phyloP scores from a whole-genome alignment of 2,113 vertebrate species.

The Apus apus region DNA sequence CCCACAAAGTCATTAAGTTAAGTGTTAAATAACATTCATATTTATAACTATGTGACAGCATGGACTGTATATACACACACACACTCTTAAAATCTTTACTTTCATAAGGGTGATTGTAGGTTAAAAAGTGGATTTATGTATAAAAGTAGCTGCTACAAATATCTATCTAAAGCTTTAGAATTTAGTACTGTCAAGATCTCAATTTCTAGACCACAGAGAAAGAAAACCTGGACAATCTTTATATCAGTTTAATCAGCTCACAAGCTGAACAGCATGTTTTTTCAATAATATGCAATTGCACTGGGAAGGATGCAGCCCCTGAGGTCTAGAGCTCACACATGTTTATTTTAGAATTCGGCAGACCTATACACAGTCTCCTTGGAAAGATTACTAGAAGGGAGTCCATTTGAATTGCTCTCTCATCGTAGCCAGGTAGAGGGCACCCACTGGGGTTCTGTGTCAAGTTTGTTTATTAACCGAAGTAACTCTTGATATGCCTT shows the following conservation, averaged over 20 bases:
- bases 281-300: not conserved
- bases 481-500: constrained; percentile 90
- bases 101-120: constrained; percentile 46
- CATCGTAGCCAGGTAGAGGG: constrained; percentile 92
- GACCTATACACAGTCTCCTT: constrained; percentile 1
- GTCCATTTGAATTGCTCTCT: constrained; percentile 34
- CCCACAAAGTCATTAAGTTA: constrained; percentile 72
- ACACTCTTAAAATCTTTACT: constrained; percentile 29
- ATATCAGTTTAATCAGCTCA: constrained; percentile 10
- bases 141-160: constrained; percentile 63
- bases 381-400: not conserved
- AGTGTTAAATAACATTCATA: constrained; percentile 75
- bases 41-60: constrained; percentile 71
- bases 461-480: constrained; percentile 90
- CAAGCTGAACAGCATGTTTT: not conserved
- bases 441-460: constrained; percentile 98
- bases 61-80: constrained; percentile 45
- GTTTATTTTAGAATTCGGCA: not conserved
- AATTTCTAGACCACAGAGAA: constrained; percentile 49
- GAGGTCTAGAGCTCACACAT: constrained; percentile 1
- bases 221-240: constrained; percentile 24
- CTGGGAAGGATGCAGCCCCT: constrained; percentile 18
- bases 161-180: constrained; percentile 53
- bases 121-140: constrained; percentile 52
- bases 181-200: constrained; percentile 53